These are phyloP conservation scores for Reticulitermes lucifugus DNA, from an alignment of 2,888 invertebrate genomes.

Conservation along the genomic window DNA sequence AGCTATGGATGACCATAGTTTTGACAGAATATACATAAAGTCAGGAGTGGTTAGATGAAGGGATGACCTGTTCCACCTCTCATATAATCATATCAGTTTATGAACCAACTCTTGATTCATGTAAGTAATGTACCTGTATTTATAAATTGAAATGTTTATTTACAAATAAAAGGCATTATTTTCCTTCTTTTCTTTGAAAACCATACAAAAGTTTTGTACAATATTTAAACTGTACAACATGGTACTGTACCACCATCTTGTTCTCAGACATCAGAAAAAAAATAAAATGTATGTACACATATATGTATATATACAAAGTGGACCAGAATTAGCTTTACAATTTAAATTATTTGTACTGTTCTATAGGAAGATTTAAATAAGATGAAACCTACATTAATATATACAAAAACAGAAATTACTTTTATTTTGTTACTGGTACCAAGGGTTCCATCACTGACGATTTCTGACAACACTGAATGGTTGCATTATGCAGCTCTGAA, in stretches of 20 bases:
- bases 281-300: background rate
- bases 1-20: too few species aligned
- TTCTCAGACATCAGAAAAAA: background rate
- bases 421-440: too few species aligned
- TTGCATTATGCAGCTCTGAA: too few species aligned
- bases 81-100: background rate
- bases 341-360: too few species aligned
- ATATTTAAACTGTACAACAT: constrained; percentile 53
- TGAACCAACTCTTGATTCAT: background rate
- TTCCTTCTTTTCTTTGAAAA: constrained; percentile 55
- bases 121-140: constrained; percentile 17
- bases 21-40: too few species aligned
- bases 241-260: constrained; percentile 37
- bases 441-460: too few species aligned
- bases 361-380: too few species aligned
- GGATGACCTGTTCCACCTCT: too few species aligned
- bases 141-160: constrained; percentile 58
- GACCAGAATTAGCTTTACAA: background rate
- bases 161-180: constrained; percentile 64
- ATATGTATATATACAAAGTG: background rate
- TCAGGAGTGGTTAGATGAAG: too few species aligned
- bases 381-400: too few species aligned
- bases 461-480: too few species aligned
- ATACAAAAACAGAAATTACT: too few species aligned
- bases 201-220: constrained; percentile 56